Percentiles rank a stretch among this genome's conserved stretches.
Evolutionary conservation across 2,888 invertebrate species (phyloP).

Genomic region (Watsonalla cultraria): DNA sequence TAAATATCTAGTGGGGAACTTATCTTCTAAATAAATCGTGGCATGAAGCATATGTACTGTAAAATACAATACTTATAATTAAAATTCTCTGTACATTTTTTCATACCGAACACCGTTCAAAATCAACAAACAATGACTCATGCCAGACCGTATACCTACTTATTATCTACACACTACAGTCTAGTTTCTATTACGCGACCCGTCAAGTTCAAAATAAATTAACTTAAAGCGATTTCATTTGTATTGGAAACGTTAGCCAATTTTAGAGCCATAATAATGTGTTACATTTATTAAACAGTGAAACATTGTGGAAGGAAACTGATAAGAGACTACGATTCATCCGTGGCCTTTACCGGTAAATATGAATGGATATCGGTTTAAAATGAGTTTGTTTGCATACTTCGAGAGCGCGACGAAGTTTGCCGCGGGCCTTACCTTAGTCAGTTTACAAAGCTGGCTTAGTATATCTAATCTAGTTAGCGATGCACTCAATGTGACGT

Average conservation of each 20-base stretch:
- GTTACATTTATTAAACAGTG: slow-evolving; percentile 1
- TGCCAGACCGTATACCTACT: no score
- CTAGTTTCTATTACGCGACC: background rate
- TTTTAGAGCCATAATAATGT: background rate
- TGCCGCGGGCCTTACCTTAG: slow-evolving; percentile 33
- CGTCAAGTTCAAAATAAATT: background rate
- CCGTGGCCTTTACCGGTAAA: slow-evolving; percentile 32
- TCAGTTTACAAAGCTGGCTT: slow-evolving; percentile 48
- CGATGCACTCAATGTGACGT: slow-evolving; percentile 55
- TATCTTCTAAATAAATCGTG: no score
- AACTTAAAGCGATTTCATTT: background rate
- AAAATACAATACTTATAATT: no score
- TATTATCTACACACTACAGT: no score
- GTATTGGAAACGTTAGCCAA: background rate
- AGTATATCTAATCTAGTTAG: slow-evolving; percentile 70
- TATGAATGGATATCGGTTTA: slow-evolving; percentile 39
- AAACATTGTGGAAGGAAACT: slow-evolving; percentile 20
- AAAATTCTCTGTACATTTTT: no score
- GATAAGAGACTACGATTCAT: slow-evolving; percentile 41
- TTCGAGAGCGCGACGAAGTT: slow-evolving; percentile 41
- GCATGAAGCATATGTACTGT: no score
- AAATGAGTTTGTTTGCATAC: slow-evolving; percentile 34
- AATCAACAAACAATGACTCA: no score
- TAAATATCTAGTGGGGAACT: no score
- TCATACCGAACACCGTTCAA: no score